A percentile compares a stretch with the other conserved stretches of the same genome.
These are phyloP conservation scores for Caloenas nicobarica DNA, from an alignment of 2,113 vertebrate genomes.

Conservation along the genomic window DNA sequence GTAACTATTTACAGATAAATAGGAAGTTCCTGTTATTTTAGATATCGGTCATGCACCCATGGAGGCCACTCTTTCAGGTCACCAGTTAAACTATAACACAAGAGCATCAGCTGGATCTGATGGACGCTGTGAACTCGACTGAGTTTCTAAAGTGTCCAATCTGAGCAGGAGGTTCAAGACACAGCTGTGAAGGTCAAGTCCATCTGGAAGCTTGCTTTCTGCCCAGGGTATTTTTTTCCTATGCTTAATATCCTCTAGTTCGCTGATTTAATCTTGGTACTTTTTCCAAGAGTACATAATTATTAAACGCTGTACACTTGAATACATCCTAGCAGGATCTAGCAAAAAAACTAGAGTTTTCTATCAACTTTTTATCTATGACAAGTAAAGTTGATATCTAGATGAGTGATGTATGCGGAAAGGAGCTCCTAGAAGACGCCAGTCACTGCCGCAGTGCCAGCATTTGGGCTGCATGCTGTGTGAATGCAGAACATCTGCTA, in stretches of 20 bases:
- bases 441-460: rapidly evolving
- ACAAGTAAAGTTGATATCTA: neutral
- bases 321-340: neutral
- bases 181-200: neutral
- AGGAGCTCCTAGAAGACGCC: neutral
- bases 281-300: neutral
- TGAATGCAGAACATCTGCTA: neutral
- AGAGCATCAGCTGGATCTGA: neutral
- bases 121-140: neutral
- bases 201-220: neutral
- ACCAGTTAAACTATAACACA: neutral
- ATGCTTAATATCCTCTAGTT: neutral
- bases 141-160: neutral
- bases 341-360: neutral
- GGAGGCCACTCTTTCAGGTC: neutral
- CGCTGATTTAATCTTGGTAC: neutral
- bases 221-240: neutral
- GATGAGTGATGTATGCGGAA: neutral
- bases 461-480: neutral
- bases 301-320: neutral
- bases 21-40: neutral
- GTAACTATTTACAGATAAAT: neutral
- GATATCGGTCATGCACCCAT: neutral
- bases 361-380: neutral
- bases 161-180: neutral